Evolutionary conservation across 2,888 invertebrate genomes (phyloP), one percentile per base, ranked within the genome.

Genomic region (Mythimna pallens): DNA sequence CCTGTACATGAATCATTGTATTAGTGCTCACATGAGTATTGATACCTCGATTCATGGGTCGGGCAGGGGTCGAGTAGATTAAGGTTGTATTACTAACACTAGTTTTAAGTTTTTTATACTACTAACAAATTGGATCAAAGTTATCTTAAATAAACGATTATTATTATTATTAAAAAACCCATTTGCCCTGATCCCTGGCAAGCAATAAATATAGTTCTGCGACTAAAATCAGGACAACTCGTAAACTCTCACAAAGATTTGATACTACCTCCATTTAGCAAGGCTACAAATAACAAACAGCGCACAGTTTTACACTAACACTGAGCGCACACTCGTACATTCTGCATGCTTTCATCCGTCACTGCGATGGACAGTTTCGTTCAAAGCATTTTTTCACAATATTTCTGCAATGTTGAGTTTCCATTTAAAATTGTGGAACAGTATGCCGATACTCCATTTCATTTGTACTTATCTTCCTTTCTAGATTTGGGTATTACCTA

Each of bases 201-300:
- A 36, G 30, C 43, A 69, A 58, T 79, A 70, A 70, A 78, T 58
- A 78, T 58, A 78, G 68, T 68, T 10, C 17, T 52, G 78, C 22
- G 55, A 69, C 62, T 63, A 43, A 77, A 82, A 78, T 61, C 66
- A 25, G 34, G 47, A 34, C 58, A 43, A 40, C 25, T 69, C 55
- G 57, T 55, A 59, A 65, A 65, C 62, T 58, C 52, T 10, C 36
- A 17, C 68, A 80, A 76, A 76, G 76, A 73, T 82, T 80, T 76
- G 10, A 66, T 55, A 75, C 59, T 64, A 30, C 14, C 52, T 54
- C 58, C 62, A 50, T 80, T 83, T 70, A 73, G 47, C 34, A 47
- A 62, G 58, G 68, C 65, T 78, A 67, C 81, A 73, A 75, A 76
- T 70, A 72, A 72, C 61, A 67, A 84, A 78, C 61, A 76, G 36